phyloP scores from a whole-genome alignment of 2,797 vertebrate species.

The Paguma larvata region DNA sequence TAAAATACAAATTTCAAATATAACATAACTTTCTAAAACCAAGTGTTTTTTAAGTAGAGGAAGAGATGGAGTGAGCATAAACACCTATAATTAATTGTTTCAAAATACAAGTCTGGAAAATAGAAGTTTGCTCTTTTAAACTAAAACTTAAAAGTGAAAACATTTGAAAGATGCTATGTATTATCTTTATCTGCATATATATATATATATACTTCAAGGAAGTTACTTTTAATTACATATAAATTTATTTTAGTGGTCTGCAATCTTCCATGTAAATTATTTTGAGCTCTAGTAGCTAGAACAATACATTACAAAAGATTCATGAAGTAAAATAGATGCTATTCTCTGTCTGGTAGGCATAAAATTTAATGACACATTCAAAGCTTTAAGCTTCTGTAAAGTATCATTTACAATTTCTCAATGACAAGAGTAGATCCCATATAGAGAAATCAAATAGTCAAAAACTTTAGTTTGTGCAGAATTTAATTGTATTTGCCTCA shows the following conservation, averaged over 20 bases:
- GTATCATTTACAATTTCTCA: conserved; percentile 27
- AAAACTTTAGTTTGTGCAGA: conserved; percentile 6
- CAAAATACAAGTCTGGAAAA: conserved; percentile 15
- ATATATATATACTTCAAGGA: conserved; percentile 16
- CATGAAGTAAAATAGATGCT: conserved; percentile 48
- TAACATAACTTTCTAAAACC: not conserved
- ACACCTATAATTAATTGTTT: not conserved
- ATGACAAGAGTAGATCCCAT: not conserved
- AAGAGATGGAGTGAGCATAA: not conserved
- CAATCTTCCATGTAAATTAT: conserved; percentile 11
- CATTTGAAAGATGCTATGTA: not conserved
- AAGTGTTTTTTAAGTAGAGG: not conserved
- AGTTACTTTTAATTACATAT: conserved; percentile 41
- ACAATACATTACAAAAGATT: not conserved
- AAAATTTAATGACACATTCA: conserved; percentile 25
- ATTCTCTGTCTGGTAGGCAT: not conserved
- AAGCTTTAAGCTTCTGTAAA: not conserved
- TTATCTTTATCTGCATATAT: not conserved
- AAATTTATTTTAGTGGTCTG: not conserved
- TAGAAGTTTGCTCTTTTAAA: not conserved
- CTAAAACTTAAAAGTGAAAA: not conserved
- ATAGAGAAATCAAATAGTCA: not conserved
- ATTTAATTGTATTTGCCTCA: conserved; percentile 6
- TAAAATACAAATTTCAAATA: conserved; percentile 1
- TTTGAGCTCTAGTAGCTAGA: conserved; percentile 11